Percentiles rank a stretch among this genome's conserved stretches.
phyloP scores from a whole-genome alignment of 30 jellyfish, hydroid and myxozoan species.

The Chironex yamaguchii region DNA sequence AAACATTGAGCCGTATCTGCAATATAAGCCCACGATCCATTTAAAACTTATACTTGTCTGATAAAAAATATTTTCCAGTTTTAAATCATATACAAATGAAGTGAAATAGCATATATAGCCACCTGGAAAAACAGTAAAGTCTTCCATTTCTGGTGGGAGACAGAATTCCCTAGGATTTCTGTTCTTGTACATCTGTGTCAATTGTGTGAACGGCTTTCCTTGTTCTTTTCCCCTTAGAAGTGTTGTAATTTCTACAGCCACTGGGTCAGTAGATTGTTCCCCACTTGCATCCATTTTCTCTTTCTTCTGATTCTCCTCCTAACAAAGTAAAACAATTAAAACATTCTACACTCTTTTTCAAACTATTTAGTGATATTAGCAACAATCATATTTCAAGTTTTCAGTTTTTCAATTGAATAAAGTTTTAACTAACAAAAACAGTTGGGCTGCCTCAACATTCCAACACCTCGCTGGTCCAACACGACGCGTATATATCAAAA shows the following conservation, averaged over 20 bases:
- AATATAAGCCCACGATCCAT: too few relatives aligned
- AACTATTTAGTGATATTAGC: too few relatives aligned
- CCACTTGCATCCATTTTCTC: too few relatives aligned
- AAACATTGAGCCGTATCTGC: too few relatives aligned
- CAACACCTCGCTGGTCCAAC: too few relatives aligned
- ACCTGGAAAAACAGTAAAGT: constrained; percentile 96
- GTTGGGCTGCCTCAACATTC: too few relatives aligned
- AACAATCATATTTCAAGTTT: too few relatives aligned
- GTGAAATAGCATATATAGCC: background rate
- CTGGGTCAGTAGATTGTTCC: constrained; percentile 48
- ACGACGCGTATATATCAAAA: too few relatives aligned
- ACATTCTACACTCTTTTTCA: background rate
- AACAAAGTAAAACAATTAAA: background rate
- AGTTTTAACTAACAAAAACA: too few relatives aligned
- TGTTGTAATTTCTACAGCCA: background rate
- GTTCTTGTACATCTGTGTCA: constrained; percentile 75
- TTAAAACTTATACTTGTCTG: too few relatives aligned
- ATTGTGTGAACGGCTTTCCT: constrained; percentile 68
- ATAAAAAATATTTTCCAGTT: background rate
- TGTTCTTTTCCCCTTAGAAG: constrained; percentile 20
- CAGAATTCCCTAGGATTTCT: constrained; percentile 94
- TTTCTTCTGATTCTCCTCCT: constrained; percentile 74
- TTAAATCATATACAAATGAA: background rate
- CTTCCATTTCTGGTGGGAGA: constrained; percentile 86
- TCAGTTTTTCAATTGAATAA: too few relatives aligned